Base-by-base conservation (phyloP, 1,140 invertebrate genomes). In the Eueides isabella region DNA sequence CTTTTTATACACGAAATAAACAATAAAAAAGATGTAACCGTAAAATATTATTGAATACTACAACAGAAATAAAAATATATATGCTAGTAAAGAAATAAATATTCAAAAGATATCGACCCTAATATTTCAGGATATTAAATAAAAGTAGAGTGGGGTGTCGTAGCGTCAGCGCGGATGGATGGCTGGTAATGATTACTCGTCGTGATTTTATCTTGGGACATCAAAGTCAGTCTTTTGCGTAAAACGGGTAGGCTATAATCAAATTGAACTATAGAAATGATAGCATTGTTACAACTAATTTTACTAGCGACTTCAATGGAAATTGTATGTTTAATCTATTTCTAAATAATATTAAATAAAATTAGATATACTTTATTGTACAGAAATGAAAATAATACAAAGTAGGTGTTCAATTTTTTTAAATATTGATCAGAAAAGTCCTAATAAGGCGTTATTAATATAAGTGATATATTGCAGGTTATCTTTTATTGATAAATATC, bases 151-250 rank as follows among this genome's bases (percentile, higher is more conserved):
- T 63, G 23, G 64, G 9, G 30, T 12, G 7, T 35, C 31, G 19
- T 23, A 23, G 29, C 30, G 63, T 65, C 63, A 65, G 63, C 33
- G 64, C 12, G 61, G 64, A 66, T 66, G 33, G 64, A 66, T 65
- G 19, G 63, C 63, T 31, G 19, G 61, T 66, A 14, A 38, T 33
- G 31, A 66, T 66, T 33, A 66, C 64, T 66, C 35, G 26, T 66
- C 64, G 26, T 41, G 64, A 66, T 66, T 66, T 41, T 66, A 66
- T 66, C 64, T 66, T 12, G n/a, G 63, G 5, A 28, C 64, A 66
- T 66, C 64, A 66, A 38, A 66, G 31, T 26, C 64, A 26, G 31
- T 19, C 11, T 41, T 26, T 65, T 12, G 11, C 29, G 16, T 65
- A 31, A 35, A 31, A 33, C 41, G 64, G 33, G 31, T 66, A 23